Evolutionary conservation across 2,888 invertebrate species (phyloP), one percentile per base, ranked within the genome.

Genomic region (Ethmia dodecea): DNA sequence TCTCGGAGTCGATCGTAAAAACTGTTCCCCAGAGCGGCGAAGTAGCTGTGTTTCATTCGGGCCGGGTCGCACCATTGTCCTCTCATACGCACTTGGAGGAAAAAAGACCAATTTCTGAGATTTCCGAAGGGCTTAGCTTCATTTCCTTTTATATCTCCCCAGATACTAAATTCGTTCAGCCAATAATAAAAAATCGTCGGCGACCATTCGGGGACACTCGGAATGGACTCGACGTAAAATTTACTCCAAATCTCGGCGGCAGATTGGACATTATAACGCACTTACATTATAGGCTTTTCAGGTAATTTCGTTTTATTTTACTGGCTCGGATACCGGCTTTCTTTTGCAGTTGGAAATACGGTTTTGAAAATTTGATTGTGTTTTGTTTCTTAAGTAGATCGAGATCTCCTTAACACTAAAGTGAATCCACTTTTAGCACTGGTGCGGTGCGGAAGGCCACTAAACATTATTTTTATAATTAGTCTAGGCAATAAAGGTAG

Each of bases 111-210:
- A 83, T 83, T 78, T 80, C 83, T 76, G 65, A 80, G 83, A 84
- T 81, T 83, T 83, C 81, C 83, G 77, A 83, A 83, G 83, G 83
- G 83, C 83, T 81, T 83, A 79, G 80, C 73, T 83, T 83, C 83
- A 83, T 84, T 84, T 83, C 79, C 83, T 84, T 83, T 84, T 83
- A 84, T 83, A 79, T 78, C 81, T 84, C 83, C 83, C 83, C 63
- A 74, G 83, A 79, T 78, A 81, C 80, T 83, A 81, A 81, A 83
- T 83, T 83, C 83, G 80, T 78, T 79, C 78, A 72, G 66, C 72
- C 80, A 79, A 80, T 81, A 81, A 80, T 83, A 81, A 83, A 83
- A 79, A 83, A 81, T 76, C 70, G 75, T 67, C 64, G 62, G 68
- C 70, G 73, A 72, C 79, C 74, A 63, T 67, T 67, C 64, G 62